Conservation (phyloP, 1,140 invertebrate genomes). For the Drosophila nasuta region DNA sequence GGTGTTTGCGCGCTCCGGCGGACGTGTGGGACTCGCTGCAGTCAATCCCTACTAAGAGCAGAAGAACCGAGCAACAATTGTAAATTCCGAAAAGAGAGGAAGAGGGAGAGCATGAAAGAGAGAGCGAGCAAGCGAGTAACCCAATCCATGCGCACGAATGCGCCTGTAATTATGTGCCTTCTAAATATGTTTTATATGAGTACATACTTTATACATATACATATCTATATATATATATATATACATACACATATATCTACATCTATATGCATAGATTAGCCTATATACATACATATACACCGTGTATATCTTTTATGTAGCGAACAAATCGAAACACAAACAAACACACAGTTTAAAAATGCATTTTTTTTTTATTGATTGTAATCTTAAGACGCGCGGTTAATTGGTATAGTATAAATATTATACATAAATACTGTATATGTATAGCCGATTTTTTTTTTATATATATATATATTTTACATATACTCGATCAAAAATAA, state of each 20-base stretch:
- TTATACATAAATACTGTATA: constrained; percentile 20
- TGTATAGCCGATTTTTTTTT: constrained; percentile 41
- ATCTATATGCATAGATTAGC: constrained; percentile 41
- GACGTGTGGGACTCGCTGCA: constrained; percentile 80
- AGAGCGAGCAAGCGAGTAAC: constrained; percentile 6
- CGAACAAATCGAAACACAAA: constrained; percentile 43
- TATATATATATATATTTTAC: constrained; percentile 3
- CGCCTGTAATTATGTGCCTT: constrained; percentile 80
- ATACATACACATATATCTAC: constrained; percentile 21
- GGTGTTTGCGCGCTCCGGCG: constrained; percentile 78
- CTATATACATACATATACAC: constrained; percentile 20
- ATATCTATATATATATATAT: constrained; percentile 45
- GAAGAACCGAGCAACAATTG: not conserved
- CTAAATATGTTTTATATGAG: constrained; percentile 58
- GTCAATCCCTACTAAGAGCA: constrained; percentile 76
- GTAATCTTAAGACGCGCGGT: constrained; percentile 71
- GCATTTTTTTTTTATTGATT: constrained; percentile 41
- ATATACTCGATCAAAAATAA: constrained; percentile 17
- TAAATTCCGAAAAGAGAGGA: constrained; percentile 37
- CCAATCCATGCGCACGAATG: constrained; percentile 44
- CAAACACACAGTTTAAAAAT: constrained; percentile 16
- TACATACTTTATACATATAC: constrained; percentile 43
- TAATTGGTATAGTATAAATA: constrained; percentile 55
- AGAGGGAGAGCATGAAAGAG: not conserved
- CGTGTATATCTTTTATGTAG: constrained; percentile 38